Percentiles rank a stretch among this genome's conserved stretches.
These are phyloP conservation scores for Sorex maritimensis DNA, from an alignment of 2,797 vertebrate species.

Conservation along the genomic window DNA sequence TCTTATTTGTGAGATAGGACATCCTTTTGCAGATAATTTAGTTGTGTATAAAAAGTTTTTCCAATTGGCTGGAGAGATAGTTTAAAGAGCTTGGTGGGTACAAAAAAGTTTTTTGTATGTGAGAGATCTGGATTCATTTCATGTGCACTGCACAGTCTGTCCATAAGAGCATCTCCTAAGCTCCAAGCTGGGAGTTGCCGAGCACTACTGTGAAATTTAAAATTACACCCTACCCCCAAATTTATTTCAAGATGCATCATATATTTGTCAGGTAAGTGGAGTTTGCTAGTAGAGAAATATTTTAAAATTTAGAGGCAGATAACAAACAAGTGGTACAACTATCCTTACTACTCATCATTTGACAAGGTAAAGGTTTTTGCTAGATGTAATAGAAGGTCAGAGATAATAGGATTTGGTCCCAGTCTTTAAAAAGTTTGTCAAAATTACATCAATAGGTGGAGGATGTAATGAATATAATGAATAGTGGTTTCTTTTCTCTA, in stretches of 20 bases:
- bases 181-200: too few species aligned
- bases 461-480: neutral
- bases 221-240: neutral
- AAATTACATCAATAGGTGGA: neutral
- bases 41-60: too few species aligned
- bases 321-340: neutral
- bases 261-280: neutral
- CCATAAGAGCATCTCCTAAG: too few species aligned
- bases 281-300: slow-evolving; percentile 20
- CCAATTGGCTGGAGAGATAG: neutral
- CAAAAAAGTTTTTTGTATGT: too few species aligned
- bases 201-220: too few species aligned
- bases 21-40: neutral
- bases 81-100: neutral
- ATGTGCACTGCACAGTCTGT: too few species aligned
- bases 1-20: neutral
- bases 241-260: slow-evolving; percentile 8
- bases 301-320: slow-evolving; percentile 5
- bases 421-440: neutral
- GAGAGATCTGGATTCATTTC: too few species aligned
- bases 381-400: neutral
- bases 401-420: neutral
- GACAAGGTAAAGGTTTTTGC: neutral
- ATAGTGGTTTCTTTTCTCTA: neutral
- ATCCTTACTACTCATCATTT: neutral